phyloP scores from a whole-genome alignment of 2,113 vertebrate genomes.

The Regulus satrapa region DNA sequence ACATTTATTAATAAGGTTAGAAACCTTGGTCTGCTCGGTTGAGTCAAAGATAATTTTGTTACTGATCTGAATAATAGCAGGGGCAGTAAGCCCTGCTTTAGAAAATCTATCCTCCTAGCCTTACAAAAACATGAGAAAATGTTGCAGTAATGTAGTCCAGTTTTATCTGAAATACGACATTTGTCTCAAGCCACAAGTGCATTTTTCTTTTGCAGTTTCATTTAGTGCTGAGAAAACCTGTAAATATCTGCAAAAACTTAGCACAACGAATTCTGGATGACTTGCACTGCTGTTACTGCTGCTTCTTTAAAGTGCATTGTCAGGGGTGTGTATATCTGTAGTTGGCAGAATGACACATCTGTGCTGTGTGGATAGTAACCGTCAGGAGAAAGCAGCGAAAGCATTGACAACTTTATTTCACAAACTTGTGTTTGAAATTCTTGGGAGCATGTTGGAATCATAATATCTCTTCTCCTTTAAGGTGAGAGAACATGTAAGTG shows the following conservation, averaged over 20 bases:
- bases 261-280: neutral
- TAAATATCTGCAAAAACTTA: neutral
- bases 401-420: neutral
- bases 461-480: neutral
- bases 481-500: neutral
- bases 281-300: neutral
- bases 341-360: neutral
- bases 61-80: neutral
- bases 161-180: neutral
- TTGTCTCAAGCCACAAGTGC: neutral
- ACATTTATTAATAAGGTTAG: conserved; percentile 4
- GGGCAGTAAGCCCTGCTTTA: neutral
- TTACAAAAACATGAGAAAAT: neutral
- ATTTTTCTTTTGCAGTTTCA: neutral
- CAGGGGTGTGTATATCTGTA: neutral
- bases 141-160: neutral
- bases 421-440: neutral
- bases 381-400: neutral
- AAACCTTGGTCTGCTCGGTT: neutral
- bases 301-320: neutral
- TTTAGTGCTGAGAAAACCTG: neutral
- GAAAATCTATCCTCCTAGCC: neutral
- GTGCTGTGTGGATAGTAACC: neutral
- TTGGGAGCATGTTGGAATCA: neutral
- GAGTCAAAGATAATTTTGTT: conserved; percentile 17